Conservation (phyloP, 2,797 vertebrate genomes). For the Hemibagrus guttatus region DNA sequence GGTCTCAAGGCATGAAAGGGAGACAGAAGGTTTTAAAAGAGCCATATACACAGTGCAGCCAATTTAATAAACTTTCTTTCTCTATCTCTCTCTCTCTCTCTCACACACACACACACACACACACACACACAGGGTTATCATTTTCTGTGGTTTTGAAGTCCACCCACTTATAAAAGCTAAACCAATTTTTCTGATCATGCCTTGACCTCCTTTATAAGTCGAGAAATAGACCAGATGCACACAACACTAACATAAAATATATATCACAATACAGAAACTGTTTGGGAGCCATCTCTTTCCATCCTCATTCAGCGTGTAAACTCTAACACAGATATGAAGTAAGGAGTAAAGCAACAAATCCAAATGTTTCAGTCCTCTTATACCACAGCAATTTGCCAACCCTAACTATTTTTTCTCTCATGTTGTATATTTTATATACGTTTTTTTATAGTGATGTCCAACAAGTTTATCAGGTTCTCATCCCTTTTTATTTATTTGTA, state of each 20-base stretch:
- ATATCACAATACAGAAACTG: conserved; percentile 34
- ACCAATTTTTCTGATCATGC: conserved; percentile 36
- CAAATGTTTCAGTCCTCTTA: neutral
- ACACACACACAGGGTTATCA: neutral
- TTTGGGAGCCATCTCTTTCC: conserved; percentile 51
- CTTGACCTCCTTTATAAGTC: conserved; percentile 59
- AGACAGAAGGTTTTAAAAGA: neutral
- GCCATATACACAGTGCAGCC: neutral
- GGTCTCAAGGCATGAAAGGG: conserved; percentile 52
- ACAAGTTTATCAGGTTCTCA: neutral
- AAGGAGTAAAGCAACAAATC: neutral
- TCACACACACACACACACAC: neutral
- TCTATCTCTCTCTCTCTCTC: neutral
- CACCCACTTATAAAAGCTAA: neutral
- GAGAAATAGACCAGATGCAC: conserved; percentile 63
- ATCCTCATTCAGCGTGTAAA: conserved; percentile 3
- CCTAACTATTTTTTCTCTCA: neutral
- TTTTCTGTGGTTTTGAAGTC: neutral
- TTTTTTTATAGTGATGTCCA: neutral
- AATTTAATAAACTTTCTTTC: neutral
- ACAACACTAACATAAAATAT: conserved; percentile 41
- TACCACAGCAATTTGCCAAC: neutral
- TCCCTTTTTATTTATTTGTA: neutral
- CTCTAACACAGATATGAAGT: neutral
- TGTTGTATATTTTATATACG: neutral